Evolutionary conservation across 92 coral and sea anemone genomes (phyloP), one percentile per base, ranked within the genome.

Genomic region (Zoanthus sociatus): DNA sequence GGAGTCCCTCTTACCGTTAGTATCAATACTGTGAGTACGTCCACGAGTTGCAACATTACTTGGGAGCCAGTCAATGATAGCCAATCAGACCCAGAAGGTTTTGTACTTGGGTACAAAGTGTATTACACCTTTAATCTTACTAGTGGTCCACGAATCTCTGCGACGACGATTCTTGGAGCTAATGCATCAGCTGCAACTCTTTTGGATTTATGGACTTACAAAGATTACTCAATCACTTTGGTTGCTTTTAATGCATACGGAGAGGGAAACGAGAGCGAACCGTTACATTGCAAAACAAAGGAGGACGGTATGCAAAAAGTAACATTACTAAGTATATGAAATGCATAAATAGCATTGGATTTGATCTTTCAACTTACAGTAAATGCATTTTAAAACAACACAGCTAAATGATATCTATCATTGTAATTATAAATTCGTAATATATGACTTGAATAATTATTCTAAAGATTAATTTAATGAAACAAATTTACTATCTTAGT

Each of bases 61-160:
- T 81, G 85, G 85, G 6, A 81, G 46, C 85, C 85, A 44, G 73
- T 60, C 44, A 45, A 81, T 20, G 70, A 66, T 70, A 81, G 74
- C 60, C 61, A 81, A 44, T 63, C 85, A 10, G 85, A 81, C 15
- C 85, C 85, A 10, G 85, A 81, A 4, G 85, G 76, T 20, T 74
- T 74, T 66, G 66, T 81, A 17, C 74, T 81, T 6, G 85, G 85
- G 15, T 81, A 81, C 47, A 81, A 81, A 4, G 85, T 81, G 60
- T 67, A 81, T 67, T 81, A 81, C 76, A 81, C 85, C 3, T 67
- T 81, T 2, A 81, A 81, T 30, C 85, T 81, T 7, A 81, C 85
- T 12, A 81, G 37, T 64, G 85, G 85, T 12, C 63, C 76, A 14
- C 58, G 15, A 47, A 18, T 21, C 13, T 10, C 44, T 10, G 50